phyloP scores from a whole-genome alignment of 2,888 invertebrate genomes.

The Ischnura elegans region DNA sequence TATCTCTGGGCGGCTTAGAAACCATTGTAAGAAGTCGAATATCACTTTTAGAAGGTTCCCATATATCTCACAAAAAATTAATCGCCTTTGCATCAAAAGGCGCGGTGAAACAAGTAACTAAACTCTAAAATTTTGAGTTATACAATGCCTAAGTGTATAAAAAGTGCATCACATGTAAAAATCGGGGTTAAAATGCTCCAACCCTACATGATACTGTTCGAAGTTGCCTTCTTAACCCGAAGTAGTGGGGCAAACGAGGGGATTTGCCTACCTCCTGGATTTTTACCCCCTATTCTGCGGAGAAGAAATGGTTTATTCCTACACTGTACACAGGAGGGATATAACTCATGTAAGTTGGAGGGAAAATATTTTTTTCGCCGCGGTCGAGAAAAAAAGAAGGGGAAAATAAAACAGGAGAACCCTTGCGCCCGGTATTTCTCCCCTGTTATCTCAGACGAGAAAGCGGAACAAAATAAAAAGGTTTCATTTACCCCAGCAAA shows the following conservation, averaged over 20 bases:
- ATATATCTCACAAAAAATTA: too few species aligned
- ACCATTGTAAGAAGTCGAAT: too few species aligned
- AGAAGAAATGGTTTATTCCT: not conserved
- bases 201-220: too few species aligned
- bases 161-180: too few species aligned
- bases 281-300: not conserved
- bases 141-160: too few species aligned
- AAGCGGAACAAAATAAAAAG: not conserved
- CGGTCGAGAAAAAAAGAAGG: not conserved
- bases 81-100: too few species aligned
- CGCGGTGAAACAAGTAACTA: too few species aligned
- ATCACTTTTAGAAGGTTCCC: too few species aligned
- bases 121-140: too few species aligned
- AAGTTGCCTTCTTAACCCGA: too few species aligned
- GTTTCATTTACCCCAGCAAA: slow-evolving; percentile 1
- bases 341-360: not conserved
- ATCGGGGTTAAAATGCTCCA: too few species aligned
- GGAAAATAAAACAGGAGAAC: not conserved
- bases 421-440: not conserved
- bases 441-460: not conserved
- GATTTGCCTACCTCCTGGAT: not conserved
- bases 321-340: not conserved
- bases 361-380: not conserved
- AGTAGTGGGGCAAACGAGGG: not conserved
- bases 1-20: too few species aligned